Base-by-base conservation (phyloP, 2,797 vertebrate genomes). In the Pipistrellus pygmaeus region DNA sequence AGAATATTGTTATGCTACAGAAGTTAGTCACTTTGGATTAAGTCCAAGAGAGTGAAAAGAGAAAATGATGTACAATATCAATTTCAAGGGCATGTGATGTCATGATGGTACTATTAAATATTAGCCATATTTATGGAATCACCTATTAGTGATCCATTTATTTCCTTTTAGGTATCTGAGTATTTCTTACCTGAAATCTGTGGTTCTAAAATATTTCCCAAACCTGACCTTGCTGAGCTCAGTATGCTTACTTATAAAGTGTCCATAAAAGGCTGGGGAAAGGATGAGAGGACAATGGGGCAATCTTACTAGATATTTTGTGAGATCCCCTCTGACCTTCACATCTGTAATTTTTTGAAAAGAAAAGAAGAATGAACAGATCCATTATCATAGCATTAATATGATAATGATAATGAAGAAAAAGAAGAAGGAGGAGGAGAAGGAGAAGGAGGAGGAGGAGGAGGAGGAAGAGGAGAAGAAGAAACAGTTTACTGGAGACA, bases 111-210 rank as follows among this genome's bases (percentile, higher is more conserved):
- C 6, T 30, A 62, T 62, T 62, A 62, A 30, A 62, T 62, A 62
- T 66, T 60, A 62, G 18, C 27, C 32, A 53, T 64, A 32, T 71
- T 41, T 88, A 80, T 69, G 32, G 25, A 76, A 72, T 77, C 2
- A 46, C 0, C 11, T 38, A 82, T 64, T 82, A 27, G 68, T 41
- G 44, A 60, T 30, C 10, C 60, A 55, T 57, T 68, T 85, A 82
- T 5, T 85, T 69, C 4, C 27, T 75, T 92, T 38, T 30, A 77
- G 18, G 44, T 75, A 85, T 5, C 18, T 41, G 30, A 57, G 10
- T 60, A 46, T 35, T 86, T 94, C 53, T 86, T 71, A 69, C 14
- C 10, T 93, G 23, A 13, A 93, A 78, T 72, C 73, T 94, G 3
- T 53, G 27, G 4, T 23, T 83, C 76, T 30, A 41, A 80, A 85